Percentiles rank a stretch among this genome's conserved stretches.
Evolutionary conservation across 2,797 vertebrate genomes (phyloP).

Genomic region (Alectoris magna): DNA sequence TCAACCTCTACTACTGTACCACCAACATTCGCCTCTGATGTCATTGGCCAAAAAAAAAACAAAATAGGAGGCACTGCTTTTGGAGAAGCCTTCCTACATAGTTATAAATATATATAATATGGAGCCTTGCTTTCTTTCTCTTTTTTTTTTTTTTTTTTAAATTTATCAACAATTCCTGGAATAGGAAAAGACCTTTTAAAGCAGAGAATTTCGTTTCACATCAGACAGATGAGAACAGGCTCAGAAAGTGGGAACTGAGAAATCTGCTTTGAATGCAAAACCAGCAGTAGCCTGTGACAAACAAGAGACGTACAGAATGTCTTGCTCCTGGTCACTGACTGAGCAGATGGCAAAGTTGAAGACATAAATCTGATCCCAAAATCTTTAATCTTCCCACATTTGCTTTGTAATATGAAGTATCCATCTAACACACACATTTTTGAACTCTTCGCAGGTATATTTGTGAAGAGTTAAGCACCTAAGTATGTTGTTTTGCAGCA

Average conservation of each 20-base stretch:
- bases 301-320: accelerated
- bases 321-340: not conserved
- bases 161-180: not conserved
- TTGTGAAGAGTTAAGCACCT: not conserved
- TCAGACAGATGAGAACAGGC: not conserved
- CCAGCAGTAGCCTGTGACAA: not conserved
- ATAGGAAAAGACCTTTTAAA: not conserved
- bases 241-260: not conserved
- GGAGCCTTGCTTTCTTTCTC: not conserved
- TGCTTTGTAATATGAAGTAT: not conserved
- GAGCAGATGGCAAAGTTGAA: not conserved
- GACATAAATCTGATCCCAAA: not conserved
- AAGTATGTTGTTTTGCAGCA: not conserved
- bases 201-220: not conserved
- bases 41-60: no score
- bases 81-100: not conserved
- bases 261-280: not conserved
- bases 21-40: no score
- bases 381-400: not conserved
- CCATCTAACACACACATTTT: not conserved
- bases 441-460: not conserved
- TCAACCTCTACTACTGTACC: no score
- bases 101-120: not conserved
- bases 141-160: no score
- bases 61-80: no score